Evolutionary conservation across 2,888 invertebrate species (phyloP).

Genomic region (Petrophora chlorosata): DNA sequence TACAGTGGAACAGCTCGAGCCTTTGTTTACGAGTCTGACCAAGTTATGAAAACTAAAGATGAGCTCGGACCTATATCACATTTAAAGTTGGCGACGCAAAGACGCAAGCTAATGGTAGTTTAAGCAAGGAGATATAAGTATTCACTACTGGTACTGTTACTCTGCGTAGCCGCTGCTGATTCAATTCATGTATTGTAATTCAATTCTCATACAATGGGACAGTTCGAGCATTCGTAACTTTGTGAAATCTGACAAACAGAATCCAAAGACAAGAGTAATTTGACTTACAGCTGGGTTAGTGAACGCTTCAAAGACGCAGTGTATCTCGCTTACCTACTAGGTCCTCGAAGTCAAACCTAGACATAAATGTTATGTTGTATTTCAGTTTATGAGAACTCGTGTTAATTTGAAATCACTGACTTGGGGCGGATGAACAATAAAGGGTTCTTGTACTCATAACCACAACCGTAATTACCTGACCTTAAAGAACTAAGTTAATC

Average conservation of each 20-base stretch:
- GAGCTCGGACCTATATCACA: no score
- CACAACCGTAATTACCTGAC: conserved; percentile 40
- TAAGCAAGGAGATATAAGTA: background rate
- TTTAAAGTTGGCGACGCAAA: background rate
- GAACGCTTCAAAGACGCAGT: no score
- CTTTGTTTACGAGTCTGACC: no score
- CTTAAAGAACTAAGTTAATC: conserved; percentile 57
- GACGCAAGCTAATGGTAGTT: background rate
- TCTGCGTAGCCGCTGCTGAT: conserved; percentile 14
- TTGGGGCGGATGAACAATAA: conserved; percentile 10
- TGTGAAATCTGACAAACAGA: conserved; percentile 11
- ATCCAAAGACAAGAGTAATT: background rate
- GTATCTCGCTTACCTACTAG: no score
- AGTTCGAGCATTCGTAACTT: conserved; percentile 10
- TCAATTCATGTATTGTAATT: conserved; percentile 23
- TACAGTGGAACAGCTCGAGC: no score
- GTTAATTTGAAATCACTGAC: no score
- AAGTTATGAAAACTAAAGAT: no score
- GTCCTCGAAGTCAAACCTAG: no score
- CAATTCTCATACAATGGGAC: conserved; percentile 17
- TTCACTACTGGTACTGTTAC: conserved; percentile 14
- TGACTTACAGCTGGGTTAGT: no score
- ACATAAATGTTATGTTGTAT: no score
- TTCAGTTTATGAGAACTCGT: no score
- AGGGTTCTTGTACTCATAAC: conserved; percentile 22